These are phyloP conservation scores for Apotomis betuletana DNA, from an alignment of 2,888 invertebrate genomes.

Conservation along the genomic window DNA sequence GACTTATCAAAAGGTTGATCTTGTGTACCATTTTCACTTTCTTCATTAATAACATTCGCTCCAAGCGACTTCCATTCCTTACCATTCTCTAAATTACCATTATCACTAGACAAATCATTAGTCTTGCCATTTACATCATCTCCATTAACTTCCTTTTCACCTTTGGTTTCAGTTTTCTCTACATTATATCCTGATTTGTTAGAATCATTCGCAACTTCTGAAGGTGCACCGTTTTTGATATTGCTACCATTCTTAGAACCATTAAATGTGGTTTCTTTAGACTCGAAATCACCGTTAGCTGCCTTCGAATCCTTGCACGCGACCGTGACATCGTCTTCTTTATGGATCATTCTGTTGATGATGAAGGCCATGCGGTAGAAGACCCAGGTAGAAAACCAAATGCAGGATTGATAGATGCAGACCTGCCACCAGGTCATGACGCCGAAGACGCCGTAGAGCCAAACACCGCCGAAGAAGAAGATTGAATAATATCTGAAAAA, in stretches of 20 bases:
- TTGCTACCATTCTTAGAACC: neutral
- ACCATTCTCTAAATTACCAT: conserved; percentile 30
- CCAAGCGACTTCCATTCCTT: conserved; percentile 43
- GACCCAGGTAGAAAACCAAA: conserved; percentile 64
- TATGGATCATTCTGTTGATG: conserved; percentile 69
- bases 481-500: conserved; percentile 72
- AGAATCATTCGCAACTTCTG: neutral
- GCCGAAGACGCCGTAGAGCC: conserved; percentile 81
- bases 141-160: conserved; percentile 22
- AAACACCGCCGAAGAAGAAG: conserved; percentile 72
- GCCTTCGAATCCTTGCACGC: too few relatives aligned
- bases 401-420: conserved; percentile 66
- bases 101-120: neutral
- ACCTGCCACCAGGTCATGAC: conserved; percentile 81
- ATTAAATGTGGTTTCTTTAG: conserved; percentile 1
- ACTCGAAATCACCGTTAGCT: conserved; percentile 8
- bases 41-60: conserved; percentile 17
- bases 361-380: conserved; percentile 73
- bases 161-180: neutral
- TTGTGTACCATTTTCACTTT: conserved; percentile 40
- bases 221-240: neutral
- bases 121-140: conserved; percentile 21
- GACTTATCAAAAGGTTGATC: conserved; percentile 42
- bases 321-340: conserved; percentile 42
- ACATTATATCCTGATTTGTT: conserved; percentile 6